phyloP scores from a whole-genome alignment of 2,113 vertebrate species.

The Pipra filicauda region DNA sequence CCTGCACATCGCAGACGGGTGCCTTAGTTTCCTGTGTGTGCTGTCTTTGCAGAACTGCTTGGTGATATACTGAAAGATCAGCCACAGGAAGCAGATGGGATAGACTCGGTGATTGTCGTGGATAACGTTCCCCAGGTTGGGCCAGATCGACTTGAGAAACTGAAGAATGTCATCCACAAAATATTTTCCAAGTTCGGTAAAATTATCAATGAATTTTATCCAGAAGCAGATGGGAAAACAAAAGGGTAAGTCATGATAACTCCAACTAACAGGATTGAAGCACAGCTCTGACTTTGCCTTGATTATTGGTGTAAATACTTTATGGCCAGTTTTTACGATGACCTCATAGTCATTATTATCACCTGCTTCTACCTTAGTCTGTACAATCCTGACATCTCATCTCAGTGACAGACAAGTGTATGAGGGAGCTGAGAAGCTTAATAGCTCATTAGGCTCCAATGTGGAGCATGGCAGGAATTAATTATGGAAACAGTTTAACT shows the following conservation, averaged over 20 bases:
- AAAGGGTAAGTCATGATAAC: conserved; percentile 82
- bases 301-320: not conserved
- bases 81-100: conserved; percentile 93
- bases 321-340: not conserved
- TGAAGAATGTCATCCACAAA: conserved; percentile 97
- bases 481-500: not conserved
- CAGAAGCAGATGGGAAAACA: conserved; percentile 89
- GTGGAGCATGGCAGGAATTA: not conserved
- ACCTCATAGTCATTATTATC: not conserved
- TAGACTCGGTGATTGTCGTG: conserved; percentile 93
- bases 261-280: not conserved
- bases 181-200: conserved; percentile 99
- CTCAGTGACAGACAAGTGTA: not conserved
- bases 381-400: not conserved
- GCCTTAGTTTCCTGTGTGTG: not conserved
- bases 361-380: not conserved
- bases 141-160: conserved; percentile 91
- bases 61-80: conserved; percentile 87
- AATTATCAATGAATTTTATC: conserved; percentile 96
- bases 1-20: not conserved
- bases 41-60: conserved; percentile 74
- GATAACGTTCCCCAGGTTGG: conserved; percentile 97
- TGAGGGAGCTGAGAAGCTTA: not conserved
- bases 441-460: not conserved
- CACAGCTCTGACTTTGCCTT: not conserved